Conservation (phyloP, 2,113 vertebrate genomes). For the Entosphenus tridentatus region DNA sequence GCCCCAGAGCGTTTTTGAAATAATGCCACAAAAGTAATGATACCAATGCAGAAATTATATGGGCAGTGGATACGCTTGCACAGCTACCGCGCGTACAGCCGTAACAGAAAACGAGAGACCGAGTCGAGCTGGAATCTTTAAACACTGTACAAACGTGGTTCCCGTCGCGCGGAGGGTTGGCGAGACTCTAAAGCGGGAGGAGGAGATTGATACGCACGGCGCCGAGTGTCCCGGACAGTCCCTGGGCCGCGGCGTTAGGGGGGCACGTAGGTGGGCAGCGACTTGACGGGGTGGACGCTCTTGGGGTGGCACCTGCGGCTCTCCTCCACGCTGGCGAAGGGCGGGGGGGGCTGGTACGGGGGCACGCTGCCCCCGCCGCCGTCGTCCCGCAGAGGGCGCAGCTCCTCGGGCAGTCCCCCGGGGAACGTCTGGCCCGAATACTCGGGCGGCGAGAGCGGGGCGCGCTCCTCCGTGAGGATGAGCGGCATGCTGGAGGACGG, state of each 20-base stretch:
- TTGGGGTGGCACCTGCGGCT: background rate
- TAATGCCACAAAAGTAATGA: too few species aligned
- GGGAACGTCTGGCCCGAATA: slow-evolving; percentile 67
- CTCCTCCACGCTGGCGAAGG: background rate
- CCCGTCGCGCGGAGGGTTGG: background rate
- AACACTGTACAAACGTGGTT: background rate
- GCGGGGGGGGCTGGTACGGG: background rate
- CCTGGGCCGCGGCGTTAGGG: background rate
- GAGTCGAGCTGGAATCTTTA: background rate
- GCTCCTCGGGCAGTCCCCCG: slow-evolving; percentile 17
- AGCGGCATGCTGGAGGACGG: slow-evolving; percentile 85
- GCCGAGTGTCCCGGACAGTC: too few species aligned
- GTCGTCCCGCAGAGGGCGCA: too few species aligned
- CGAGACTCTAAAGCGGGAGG: background rate
- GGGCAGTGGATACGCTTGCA: background rate
- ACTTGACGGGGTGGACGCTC: background rate
- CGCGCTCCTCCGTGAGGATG: slow-evolving; percentile 88
- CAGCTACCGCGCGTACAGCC: background rate
- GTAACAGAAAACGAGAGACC: background rate
- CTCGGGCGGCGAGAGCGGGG: slow-evolving; percentile 64
- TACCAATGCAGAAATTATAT: too few species aligned
- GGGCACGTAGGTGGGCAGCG: background rate
- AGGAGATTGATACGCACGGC: too few species aligned
- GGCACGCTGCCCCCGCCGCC: too few species aligned
- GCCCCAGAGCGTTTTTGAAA: too few species aligned